Percentiles rank a stretch among this genome's conserved stretches.
phyloP scores from a whole-genome alignment of 1,140 invertebrate species.

The Drosophila kurseongensis region DNA sequence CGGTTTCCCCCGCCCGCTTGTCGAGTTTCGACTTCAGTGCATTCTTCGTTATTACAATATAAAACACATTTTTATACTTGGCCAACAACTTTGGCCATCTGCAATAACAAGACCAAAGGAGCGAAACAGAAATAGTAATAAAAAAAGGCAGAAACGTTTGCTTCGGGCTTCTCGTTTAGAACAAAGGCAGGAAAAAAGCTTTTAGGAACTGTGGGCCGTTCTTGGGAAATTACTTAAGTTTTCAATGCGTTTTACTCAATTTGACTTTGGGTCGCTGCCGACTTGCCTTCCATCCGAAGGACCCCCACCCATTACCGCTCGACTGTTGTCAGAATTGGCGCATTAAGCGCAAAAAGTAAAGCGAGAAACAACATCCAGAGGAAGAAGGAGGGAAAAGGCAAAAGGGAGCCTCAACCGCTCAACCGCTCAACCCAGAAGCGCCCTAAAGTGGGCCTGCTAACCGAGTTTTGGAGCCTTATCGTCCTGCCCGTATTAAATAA shows the following conservation, averaged over 20 bases:
- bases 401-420: constrained; percentile 2
- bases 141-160: constrained; percentile 39
- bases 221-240: constrained; percentile 77
- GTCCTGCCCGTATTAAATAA: constrained; percentile 69
- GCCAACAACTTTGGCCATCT: constrained; percentile 56
- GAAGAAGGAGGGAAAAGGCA: constrained; percentile 3
- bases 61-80: constrained; percentile 65
- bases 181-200: constrained; percentile 45
- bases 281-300: constrained; percentile 29
- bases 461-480: constrained; percentile 51
- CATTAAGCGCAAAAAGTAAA: constrained; percentile 72
- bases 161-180: constrained; percentile 48
- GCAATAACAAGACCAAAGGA: constrained; percentile 59
- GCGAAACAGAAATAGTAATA: constrained; percentile 36
- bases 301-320: not conserved
- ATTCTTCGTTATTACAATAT: constrained; percentile 64
- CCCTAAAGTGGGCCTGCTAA: constrained; percentile 55
- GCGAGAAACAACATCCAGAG: constrained; percentile 34
- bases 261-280: constrained; percentile 75
- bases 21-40: constrained; percentile 61
- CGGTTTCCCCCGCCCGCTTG: not conserved
- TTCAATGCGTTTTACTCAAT: constrained; percentile 81
- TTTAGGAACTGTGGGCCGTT: constrained; percentile 61
- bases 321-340: constrained; percentile 68
- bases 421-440: constrained; percentile 51